Evolutionary conservation across 92 coral and sea anemone genomes (phyloP), one percentile per base, ranked within the genome.

Genomic region (Epizoanthus rinbou): DNA sequence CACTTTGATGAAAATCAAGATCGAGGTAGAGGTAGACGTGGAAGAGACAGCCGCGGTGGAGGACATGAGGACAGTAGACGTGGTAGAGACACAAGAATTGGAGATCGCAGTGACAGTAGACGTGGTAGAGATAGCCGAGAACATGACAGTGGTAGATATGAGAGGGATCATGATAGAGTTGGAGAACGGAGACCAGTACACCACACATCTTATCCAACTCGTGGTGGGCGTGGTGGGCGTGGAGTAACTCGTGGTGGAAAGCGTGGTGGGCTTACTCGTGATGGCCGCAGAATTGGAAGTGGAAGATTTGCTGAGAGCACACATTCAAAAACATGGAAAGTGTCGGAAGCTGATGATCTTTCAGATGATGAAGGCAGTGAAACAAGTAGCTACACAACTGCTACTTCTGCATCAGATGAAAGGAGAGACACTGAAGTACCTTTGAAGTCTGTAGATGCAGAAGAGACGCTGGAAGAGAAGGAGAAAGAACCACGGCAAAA

Each of bases 341-440:
- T 43, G 64, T 89, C 92, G 17, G 86, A 91, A 69, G 94, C 89
- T 64, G 97, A 90, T 24, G 89, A 86, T 39, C 85, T 79, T 19
- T 85, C 91, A 8, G 98, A 93, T 21, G 97, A 94, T 73, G 95
- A 91, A 64, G 94, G 90, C 53, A 91, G 92, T 74, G 98, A 94
- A 5, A 82, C 94, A 4, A 91, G 94, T 76, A 87, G 94, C 60
- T 94, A 95, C 65, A 91, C 95, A 43, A 90, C 98, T 39, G 99
- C 98, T 39, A 95, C 93, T 18, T 97, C 99, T 54, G 99, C 98
- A 22, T 90, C 97, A 11, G 99, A 97, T 67, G 98, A 90, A 75
- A 81, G 95, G 54, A 71, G 79, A 57, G 98, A 89, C 56, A 84
- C 79, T 9, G 86, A 81, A 41, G 35, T 53, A 57, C 22, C 35